Conservation (phyloP, 2,113 vertebrate species). For the Corythaeola cristata region DNA sequence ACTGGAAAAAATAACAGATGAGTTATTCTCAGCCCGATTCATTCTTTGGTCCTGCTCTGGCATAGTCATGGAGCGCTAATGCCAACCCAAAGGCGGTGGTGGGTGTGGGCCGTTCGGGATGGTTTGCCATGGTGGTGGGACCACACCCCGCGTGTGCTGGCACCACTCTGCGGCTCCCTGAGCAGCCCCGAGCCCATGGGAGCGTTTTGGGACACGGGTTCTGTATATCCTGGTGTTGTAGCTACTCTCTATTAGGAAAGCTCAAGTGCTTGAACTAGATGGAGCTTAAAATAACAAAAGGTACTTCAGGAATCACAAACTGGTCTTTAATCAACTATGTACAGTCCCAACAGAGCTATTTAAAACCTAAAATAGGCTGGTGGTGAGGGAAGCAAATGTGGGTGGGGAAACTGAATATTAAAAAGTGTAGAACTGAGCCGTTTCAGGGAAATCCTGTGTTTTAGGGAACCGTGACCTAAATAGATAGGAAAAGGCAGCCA, state of each 20-base stretch:
- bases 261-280: neutral
- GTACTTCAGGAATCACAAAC: neutral
- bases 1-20: neutral
- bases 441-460: constrained; percentile 27
- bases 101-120: neutral
- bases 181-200: accelerated
- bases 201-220: neutral
- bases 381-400: neutral
- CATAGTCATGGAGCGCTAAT: neutral
- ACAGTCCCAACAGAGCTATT: neutral
- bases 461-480: neutral
- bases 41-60: neutral
- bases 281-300: constrained; percentile 32
- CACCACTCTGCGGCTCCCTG: no score
- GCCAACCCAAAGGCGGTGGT: neutral
- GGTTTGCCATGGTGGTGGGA: neutral
- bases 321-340: neutral
- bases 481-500: neutral
- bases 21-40: neutral
- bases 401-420: neutral
- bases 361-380: neutral
- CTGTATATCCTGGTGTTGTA: neutral
- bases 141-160: neutral
- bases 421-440: neutral
- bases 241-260: neutral